Evolutionary conservation across 2,888 invertebrate genomes (phyloP).

Genomic region (Caenorhabditis sp.): DNA sequence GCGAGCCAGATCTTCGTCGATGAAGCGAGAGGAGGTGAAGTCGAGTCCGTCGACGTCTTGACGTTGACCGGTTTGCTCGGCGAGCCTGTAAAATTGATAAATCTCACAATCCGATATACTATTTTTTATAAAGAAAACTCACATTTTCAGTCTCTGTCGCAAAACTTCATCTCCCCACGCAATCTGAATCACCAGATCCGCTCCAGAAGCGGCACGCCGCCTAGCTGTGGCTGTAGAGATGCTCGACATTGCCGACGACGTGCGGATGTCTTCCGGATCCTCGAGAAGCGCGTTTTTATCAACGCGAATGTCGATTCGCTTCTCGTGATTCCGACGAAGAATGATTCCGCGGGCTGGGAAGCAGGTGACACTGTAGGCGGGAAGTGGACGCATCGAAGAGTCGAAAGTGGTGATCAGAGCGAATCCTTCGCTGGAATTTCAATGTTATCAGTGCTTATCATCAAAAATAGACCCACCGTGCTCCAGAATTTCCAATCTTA

Average conservation of each 20-base stretch:
- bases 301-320: constrained; percentile 25
- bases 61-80: background rate
- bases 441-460: background rate
- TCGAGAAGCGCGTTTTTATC: constrained; percentile 6
- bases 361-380: background rate
- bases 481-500: constrained; percentile 17
- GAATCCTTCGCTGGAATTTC: constrained; percentile 36
- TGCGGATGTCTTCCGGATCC: constrained; percentile 10
- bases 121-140: background rate
- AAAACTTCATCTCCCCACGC: constrained; percentile 42
- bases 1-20: constrained; percentile 15
- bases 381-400: constrained; percentile 24
- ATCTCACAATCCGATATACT: too few relatives aligned
- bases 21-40: constrained; percentile 28
- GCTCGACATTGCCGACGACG: constrained; percentile 43
- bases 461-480: background rate
- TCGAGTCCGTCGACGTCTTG: constrained; percentile 23
- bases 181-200: constrained; percentile 28
- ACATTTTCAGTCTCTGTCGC: constrained; percentile 45
- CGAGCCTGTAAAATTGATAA: constrained; percentile 30
- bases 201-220: constrained; percentile 17
- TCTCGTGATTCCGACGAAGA: constrained; percentile 6
- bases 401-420: constrained; percentile 18
- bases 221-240: constrained; percentile 14
- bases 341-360: constrained; percentile 22